Evolutionary conservation across 2,888 invertebrate species (phyloP).

Genomic region (Oscheius myriophilus): DNA sequence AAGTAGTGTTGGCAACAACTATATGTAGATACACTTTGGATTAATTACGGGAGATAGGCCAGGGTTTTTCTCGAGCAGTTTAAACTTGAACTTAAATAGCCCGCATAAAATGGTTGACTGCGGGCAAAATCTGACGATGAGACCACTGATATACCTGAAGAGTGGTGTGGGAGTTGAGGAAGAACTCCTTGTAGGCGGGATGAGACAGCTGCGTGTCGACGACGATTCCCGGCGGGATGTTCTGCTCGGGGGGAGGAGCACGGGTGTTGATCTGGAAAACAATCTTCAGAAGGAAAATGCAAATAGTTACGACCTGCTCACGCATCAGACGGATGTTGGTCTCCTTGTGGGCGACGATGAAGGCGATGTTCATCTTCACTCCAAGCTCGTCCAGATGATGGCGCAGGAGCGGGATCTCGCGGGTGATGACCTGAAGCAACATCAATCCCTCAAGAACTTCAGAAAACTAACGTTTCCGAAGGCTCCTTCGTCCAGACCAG

Average conservation of each 20-base stretch:
- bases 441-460: not conserved
- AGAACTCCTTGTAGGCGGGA: conserved; percentile 62
- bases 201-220: conserved; percentile 55
- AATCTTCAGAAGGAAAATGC: too few species aligned
- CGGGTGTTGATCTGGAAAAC: conserved; percentile 30
- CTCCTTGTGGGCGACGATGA: conserved; percentile 59
- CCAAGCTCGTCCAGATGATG: conserved; percentile 33
- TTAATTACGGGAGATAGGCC: too few species aligned
- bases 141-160: conserved; percentile 51
- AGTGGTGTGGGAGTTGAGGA: conserved; percentile 61
- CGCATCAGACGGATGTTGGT: conserved; percentile 54
- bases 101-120: too few species aligned
- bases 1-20: too few species aligned
- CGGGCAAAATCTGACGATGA: too few species aligned
- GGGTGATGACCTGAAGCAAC: conserved; percentile 34
- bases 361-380: conserved; percentile 39
- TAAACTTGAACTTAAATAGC: too few species aligned
- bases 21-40: too few species aligned
- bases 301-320: not conserved
- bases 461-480: conserved; percentile 35
- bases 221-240: conserved; percentile 60
- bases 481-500: conserved; percentile 50
- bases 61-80: too few species aligned
- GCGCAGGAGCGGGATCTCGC: conserved; percentile 58
- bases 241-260: conserved; percentile 47